These are phyloP conservation scores for Baryphthengus martii DNA, from an alignment of 2,113 vertebrate genomes.

Conservation along the genomic window DNA sequence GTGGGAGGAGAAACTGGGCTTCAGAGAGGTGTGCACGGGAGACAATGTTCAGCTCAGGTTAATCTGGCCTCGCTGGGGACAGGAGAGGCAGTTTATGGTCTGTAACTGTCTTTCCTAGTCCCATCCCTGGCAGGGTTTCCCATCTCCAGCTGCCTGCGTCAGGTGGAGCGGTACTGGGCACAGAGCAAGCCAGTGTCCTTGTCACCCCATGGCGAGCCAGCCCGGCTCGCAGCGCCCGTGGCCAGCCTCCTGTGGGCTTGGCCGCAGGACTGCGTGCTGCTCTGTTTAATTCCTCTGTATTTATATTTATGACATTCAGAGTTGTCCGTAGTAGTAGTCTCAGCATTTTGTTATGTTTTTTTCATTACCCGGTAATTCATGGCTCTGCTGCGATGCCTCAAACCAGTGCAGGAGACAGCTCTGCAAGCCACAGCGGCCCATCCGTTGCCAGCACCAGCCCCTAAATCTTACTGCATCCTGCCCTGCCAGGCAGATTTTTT, in stretches of 20 bases:
- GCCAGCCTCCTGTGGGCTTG: not conserved
- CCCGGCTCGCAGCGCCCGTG: accelerated
- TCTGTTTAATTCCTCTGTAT: not conserved
- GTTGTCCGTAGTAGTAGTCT: not conserved
- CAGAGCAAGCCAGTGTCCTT: not conserved
- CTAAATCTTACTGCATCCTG: not conserved
- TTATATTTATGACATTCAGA: not conserved
- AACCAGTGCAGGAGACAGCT: not conserved
- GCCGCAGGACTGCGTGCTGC: not conserved
- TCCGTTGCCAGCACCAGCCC: not conserved
- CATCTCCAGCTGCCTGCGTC: not conserved
- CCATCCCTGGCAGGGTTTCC: not conserved
- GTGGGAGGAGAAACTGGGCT: not conserved
- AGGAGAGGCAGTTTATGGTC: not conserved
- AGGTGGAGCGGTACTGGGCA: not conserved
- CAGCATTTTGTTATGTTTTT: slow-evolving; percentile 4
- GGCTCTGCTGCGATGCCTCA: not conserved
- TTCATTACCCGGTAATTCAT: slow-evolving; percentile 20
- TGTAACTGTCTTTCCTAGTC: not conserved
- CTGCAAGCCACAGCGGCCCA: not conserved
- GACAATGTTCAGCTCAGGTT: not conserved
- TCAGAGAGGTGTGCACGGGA: accelerated
- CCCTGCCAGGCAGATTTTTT: not conserved
- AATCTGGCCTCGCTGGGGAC: not conserved
- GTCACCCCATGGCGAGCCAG: not conserved